Percentiles rank a stretch among this genome's conserved stretches.
Evolutionary conservation across 2,888 invertebrate species (phyloP).

Genomic region (Phortica magna): DNA sequence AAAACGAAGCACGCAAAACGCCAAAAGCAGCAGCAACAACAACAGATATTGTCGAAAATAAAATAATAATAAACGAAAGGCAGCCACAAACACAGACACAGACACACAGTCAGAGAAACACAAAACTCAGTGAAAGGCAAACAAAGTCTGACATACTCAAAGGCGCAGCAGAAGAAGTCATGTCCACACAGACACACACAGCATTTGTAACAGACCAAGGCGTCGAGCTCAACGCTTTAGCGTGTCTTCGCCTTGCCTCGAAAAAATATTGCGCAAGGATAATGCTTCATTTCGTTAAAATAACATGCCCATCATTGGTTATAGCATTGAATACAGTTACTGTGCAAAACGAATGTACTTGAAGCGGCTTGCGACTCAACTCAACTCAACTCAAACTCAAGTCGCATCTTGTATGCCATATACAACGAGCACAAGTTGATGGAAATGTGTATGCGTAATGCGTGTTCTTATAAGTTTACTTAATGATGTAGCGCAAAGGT

Average conservation of each 20-base stretch:
- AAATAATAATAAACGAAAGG: slow-evolving; percentile 24
- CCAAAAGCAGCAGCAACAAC: neutral
- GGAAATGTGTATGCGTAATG: neutral
- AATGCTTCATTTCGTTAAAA: slow-evolving; percentile 67
- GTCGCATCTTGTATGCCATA: neutral
- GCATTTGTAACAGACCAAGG: neutral
- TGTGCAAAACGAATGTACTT: neutral
- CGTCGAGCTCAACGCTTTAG: slow-evolving; percentile 12
- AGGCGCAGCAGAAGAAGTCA: slow-evolving; percentile 32
- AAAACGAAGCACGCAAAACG: slow-evolving; percentile 16
- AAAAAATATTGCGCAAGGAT: slow-evolving; percentile 55
- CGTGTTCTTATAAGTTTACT: neutral
- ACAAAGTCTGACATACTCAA: neutral
- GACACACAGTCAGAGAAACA: neutral
- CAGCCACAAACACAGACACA: neutral
- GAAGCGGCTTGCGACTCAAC: no score
- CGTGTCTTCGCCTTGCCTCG: slow-evolving; percentile 49
- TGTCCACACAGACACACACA: neutral
- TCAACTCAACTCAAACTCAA: neutral
- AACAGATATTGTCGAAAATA: slow-evolving; percentile 14
- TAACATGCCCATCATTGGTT: slow-evolving; percentile 62
- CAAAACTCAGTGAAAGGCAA: slow-evolving; percentile 2
- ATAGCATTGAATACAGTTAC: slow-evolving; percentile 37
- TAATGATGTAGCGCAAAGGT: neutral
- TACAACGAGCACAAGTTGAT: neutral